Evolutionary conservation across 2,797 vertebrate genomes (phyloP).

Genomic region (Eptatretus atami): DNA sequence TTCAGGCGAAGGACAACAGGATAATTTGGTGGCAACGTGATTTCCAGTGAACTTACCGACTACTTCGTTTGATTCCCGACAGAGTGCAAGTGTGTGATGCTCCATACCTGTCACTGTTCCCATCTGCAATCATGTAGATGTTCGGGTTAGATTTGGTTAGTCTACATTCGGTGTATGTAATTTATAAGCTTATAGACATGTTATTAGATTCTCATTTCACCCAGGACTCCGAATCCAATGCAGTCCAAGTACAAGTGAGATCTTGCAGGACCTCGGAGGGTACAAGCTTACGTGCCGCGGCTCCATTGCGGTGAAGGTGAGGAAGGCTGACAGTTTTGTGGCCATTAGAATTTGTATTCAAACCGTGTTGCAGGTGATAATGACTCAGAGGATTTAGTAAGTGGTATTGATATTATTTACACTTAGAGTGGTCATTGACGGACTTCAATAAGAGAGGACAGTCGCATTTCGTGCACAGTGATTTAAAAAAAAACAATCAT

Average conservation of each 20-base stretch:
- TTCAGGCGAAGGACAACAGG: no score
- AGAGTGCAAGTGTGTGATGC: not conserved
- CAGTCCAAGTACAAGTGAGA: conserved; percentile 27
- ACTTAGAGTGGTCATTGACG: not conserved
- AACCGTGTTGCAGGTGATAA: no score
- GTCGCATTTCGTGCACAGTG: no score
- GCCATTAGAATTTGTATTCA: no score
- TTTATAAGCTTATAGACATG: no score
- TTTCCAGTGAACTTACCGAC: no score
- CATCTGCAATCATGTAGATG: not conserved
- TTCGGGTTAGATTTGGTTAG: not conserved
- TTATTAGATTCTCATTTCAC: conserved; percentile 6
- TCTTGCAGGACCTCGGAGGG: conserved; percentile 36
- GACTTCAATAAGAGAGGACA: no score
- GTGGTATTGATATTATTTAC: not conserved
- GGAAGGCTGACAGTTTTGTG: conserved; percentile 7
- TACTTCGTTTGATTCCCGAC: no score
- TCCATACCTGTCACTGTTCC: not conserved
- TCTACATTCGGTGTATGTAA: no score
- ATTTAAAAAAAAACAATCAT: no score
- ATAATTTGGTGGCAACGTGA: no score
- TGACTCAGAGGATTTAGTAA: not conserved
- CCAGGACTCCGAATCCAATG: conserved; percentile 44
- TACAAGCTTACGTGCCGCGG: conserved; percentile 27
- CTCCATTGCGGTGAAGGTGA: conserved; percentile 37